A percentile compares a stretch with the other conserved stretches of the same genome.
These are phyloP conservation scores for Linhomoeus sp. DNA, from an alignment of 2,888 invertebrate genomes.

Conservation along the genomic window DNA sequence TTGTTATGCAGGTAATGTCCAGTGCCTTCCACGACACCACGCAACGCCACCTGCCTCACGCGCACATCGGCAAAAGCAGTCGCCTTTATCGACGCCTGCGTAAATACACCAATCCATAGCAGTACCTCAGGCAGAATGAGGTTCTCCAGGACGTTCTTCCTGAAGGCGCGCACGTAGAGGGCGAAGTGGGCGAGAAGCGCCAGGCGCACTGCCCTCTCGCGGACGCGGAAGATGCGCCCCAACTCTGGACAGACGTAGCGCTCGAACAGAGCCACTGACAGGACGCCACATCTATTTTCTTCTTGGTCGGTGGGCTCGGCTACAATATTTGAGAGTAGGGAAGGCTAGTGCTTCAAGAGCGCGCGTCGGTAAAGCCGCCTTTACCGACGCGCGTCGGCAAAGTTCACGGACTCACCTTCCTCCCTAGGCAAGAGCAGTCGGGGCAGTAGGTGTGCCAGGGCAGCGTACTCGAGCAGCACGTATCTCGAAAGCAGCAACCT, in stretches of 20 bases:
- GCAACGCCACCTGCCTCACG: too few relatives aligned
- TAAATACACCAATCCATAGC: too few relatives aligned
- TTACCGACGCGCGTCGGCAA: too few relatives aligned
- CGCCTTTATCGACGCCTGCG: too few relatives aligned
- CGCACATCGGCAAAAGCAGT: too few relatives aligned
- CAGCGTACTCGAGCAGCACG: constrained; percentile 59
- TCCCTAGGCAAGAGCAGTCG: constrained; percentile 48
- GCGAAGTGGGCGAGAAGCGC: constrained; percentile 56
- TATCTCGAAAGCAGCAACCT: constrained; percentile 57
- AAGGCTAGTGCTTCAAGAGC: too few relatives aligned
- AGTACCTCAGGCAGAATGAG: constrained; percentile 60
- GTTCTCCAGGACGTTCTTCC: constrained; percentile 50
- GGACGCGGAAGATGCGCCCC: constrained; percentile 52
- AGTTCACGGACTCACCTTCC: constrained; percentile 39
- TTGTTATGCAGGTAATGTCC: too few relatives aligned
- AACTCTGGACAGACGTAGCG: constrained; percentile 46
- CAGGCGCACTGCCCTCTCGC: constrained; percentile 60
- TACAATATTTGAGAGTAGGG: too few relatives aligned
- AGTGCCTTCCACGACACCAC: too few relatives aligned
- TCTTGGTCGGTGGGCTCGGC: too few relatives aligned
- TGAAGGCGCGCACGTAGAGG: constrained; percentile 51
- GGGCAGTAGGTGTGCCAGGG: constrained; percentile 50
- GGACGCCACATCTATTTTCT: constrained; percentile 42
- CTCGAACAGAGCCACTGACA: constrained; percentile 47
- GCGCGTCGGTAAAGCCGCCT: too few relatives aligned